phyloP scores from a whole-genome alignment of 2,113 vertebrate genomes.

The Cochlearius cochlearius region DNA sequence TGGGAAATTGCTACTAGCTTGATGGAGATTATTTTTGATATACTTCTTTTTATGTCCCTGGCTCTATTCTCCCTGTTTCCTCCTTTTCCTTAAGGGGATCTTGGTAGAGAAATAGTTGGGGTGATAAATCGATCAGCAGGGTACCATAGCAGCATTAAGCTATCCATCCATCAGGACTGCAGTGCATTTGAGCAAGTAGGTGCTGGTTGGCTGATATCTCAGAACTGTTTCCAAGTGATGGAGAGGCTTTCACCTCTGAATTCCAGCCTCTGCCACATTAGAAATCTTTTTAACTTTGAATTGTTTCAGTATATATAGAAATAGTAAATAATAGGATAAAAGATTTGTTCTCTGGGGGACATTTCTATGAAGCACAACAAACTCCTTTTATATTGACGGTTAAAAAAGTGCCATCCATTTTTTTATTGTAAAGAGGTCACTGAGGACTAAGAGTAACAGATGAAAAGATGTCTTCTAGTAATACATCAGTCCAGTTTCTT shows the following conservation, averaged over 20 bases:
- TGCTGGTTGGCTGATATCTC: constrained; percentile 21
- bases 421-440: constrained; percentile 57
- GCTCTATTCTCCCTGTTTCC: neutral
- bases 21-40: constrained; percentile 44
- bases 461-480: constrained; percentile 24
- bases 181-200: neutral
- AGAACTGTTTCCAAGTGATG: constrained; percentile 1
- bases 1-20: constrained; percentile 9
- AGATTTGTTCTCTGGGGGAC: constrained; percentile 32
- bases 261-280: constrained; percentile 6
- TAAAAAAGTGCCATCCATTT: constrained; percentile 48
- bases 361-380: constrained; percentile 42
- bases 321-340: constrained; percentile 64
- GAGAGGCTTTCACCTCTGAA: constrained; percentile 26
- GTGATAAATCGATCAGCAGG: constrained; percentile 40
- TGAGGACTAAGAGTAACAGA: constrained; percentile 27
- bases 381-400: constrained; percentile 50
- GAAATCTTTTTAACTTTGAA: constrained; percentile 43
- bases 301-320: constrained; percentile 36
- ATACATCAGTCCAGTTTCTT: constrained; percentile 38
- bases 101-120: neutral
- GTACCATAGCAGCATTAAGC: constrained; percentile 34
- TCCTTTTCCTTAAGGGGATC: constrained; percentile 34
- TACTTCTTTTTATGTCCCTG: constrained; percentile 24
- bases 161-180: constrained; percentile 33